Conservation (phyloP, 2,888 invertebrate genomes). For the Lingula anatina region DNA sequence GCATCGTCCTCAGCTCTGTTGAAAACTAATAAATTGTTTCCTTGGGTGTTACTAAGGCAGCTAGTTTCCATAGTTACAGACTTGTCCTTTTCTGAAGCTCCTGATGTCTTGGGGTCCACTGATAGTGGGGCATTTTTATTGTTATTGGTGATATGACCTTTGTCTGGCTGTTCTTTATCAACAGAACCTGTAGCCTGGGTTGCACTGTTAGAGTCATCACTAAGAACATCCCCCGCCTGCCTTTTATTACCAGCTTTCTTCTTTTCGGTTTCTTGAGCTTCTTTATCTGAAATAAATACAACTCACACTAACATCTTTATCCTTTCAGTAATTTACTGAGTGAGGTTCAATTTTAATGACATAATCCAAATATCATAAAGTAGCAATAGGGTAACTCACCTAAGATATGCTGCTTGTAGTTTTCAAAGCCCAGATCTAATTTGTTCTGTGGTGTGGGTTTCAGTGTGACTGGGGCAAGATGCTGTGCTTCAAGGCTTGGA, state of each 20-base stretch:
- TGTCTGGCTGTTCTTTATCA: no score
- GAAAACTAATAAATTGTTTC: no score
- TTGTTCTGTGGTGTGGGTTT: slow-evolving; percentile 13
- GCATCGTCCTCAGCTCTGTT: no score
- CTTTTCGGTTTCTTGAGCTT: neutral
- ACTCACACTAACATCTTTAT: neutral
- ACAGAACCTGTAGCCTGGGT: no score
- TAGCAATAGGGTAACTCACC: slow-evolving; percentile 13
- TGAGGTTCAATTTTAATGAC: neutral
- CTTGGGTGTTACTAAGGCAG: no score
- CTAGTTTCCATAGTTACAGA: no score
- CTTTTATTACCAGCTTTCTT: neutral
- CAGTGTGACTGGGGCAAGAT: slow-evolving; percentile 25
- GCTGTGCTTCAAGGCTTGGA: slow-evolving; percentile 25
- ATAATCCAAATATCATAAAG: neutral
- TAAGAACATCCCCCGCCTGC: slow-evolving; percentile 14
- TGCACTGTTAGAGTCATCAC: neutral
- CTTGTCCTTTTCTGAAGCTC: no score
- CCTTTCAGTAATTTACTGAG: neutral
- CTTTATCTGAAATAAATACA: no score
- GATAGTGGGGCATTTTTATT: no score
- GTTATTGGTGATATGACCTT: no score
- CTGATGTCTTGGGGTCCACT: no score
- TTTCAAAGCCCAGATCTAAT: slow-evolving; percentile 20
- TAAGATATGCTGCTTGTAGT: slow-evolving; percentile 20